A percentile compares a stretch with the other conserved stretches of the same genome.
These are phyloP conservation scores for Thalassophryne amazonica DNA, from an alignment of 2,797 vertebrate genomes.

Conservation along the genomic window DNA sequence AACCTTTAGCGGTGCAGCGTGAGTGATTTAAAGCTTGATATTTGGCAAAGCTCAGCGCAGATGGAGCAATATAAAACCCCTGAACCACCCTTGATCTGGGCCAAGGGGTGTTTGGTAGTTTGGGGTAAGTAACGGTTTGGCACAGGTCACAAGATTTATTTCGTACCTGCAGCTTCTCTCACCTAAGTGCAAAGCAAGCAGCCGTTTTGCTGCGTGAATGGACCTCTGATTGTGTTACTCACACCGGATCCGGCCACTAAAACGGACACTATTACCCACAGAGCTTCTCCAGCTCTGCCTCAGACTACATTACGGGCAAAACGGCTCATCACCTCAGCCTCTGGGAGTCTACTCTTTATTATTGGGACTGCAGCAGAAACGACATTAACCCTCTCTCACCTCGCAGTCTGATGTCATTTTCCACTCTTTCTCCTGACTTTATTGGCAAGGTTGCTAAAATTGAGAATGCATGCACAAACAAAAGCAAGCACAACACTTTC, in stretches of 20 bases:
- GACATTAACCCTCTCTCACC: conserved; percentile 5
- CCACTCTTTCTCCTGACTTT: conserved; percentile 10
- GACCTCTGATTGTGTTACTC: conserved; percentile 16
- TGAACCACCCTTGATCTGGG: too few relatives aligned
- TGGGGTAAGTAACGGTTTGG: too few relatives aligned
- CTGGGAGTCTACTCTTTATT: conserved; percentile 4
- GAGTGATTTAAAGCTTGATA: too few relatives aligned
- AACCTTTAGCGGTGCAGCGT: too few relatives aligned
- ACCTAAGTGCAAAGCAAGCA: neutral
- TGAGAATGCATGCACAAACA: neutral
- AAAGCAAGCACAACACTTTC: neutral
- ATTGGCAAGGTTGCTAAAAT: conserved; percentile 2
- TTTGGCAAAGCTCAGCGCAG: too few relatives aligned
- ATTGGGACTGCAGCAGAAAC: conserved; percentile 1
- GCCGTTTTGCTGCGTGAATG: conserved; percentile 21
- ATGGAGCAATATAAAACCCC: too few relatives aligned
- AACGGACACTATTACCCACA: conserved; percentile 13
- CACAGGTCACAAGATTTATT: conserved; percentile 10
- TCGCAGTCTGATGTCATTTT: neutral
- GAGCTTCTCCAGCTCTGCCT: conserved; percentile 9
- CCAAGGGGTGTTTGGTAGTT: too few relatives aligned
- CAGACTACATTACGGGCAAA: conserved; percentile 28
- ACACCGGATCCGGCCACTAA: neutral
- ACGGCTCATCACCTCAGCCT: conserved; percentile 4
- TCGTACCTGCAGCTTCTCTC: conserved; percentile 37